A percentile compares a stretch with the other conserved stretches of the same genome.
phyloP scores from a whole-genome alignment of 1,140 invertebrate genomes.

The Pogonognathellus flavescens region DNA sequence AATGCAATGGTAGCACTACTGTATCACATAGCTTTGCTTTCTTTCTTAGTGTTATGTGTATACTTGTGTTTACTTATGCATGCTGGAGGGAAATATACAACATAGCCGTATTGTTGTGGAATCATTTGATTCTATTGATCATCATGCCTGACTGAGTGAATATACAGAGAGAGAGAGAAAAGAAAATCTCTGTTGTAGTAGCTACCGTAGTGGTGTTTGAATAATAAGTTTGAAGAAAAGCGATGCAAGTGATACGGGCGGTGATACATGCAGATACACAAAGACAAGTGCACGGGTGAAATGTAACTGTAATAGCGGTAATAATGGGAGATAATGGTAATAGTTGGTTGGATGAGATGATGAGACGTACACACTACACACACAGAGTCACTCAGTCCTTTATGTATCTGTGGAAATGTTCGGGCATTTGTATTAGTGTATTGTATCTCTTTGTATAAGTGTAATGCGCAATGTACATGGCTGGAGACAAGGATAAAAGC shows the following conservation, averaged over 20 bases:
- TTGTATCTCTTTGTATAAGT: neutral
- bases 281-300: conserved; percentile 12
- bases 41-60: conserved; percentile 4
- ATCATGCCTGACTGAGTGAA: neutral
- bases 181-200: neutral
- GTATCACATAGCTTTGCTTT: conserved; percentile 24
- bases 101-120: conserved; percentile 1
- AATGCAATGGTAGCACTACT: conserved; percentile 2
- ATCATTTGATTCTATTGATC: conserved; percentile 59
- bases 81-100: neutral
- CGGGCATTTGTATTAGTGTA: conserved; percentile 30
- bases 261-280: neutral
- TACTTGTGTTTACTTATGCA: neutral
- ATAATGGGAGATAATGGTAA: conserved; percentile 45
- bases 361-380: too few species aligned
- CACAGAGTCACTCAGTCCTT: neutral
- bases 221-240: too few species aligned
- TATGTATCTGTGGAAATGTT: conserved; percentile 28
- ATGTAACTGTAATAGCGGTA: conserved; percentile 46
- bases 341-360: conserved; percentile 46
- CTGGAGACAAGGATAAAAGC: conserved; percentile 28
- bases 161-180: neutral
- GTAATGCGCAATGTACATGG: conserved; percentile 24
- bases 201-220: neutral
- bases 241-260: neutral